Evolutionary conservation across 2,113 vertebrate species (phyloP), one percentile per base, ranked within the genome.

Genomic region (Ia io): DNA sequence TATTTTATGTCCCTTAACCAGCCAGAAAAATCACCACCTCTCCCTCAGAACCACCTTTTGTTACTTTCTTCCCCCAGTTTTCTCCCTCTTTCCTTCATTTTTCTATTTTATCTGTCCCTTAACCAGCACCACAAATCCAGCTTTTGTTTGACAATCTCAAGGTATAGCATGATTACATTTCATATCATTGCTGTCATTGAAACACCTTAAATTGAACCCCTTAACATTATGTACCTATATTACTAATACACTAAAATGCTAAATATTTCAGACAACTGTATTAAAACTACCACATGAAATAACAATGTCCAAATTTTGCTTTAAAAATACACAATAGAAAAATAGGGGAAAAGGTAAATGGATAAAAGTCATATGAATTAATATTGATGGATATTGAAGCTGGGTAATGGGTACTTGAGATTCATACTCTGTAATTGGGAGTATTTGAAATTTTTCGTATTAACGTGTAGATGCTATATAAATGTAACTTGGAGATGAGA

Each of bases 21-120:
- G 6, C 25, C 13, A 65, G 32, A 67, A n/a, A 65, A 67, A 67
- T 17, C 14, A 67, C 30, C 5, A 17, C n/a, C 59, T 88, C 76
- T 87, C 32, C 47, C 32, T 78, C 17, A 88, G 88, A 83, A 82
- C 28, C 30, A 92, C 35, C 67, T 80, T 88, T 91, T 90, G 87
- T 90, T 9, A 42, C 53, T 86, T 42, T 61, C 82, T 87, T 89
- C 56, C 35, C 20, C 37, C 40, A 73, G 4, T 40, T 85, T 59
- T 87, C 30, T 42, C 12, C 69, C 47, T 12, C 23, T 61, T 78
- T 69, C 65, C 37, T 56, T 42, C 32, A n/a, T 35, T 82, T 94
- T 91, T 37, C 28, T 51, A 30, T 85, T 92, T 47, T 89, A 47
- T 76, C 77, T 95, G 32, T 88, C 18, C 37, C 42, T 94, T 87